Conservation (phyloP, 2,797 vertebrate genomes). For the Myotis findleyi region DNA sequence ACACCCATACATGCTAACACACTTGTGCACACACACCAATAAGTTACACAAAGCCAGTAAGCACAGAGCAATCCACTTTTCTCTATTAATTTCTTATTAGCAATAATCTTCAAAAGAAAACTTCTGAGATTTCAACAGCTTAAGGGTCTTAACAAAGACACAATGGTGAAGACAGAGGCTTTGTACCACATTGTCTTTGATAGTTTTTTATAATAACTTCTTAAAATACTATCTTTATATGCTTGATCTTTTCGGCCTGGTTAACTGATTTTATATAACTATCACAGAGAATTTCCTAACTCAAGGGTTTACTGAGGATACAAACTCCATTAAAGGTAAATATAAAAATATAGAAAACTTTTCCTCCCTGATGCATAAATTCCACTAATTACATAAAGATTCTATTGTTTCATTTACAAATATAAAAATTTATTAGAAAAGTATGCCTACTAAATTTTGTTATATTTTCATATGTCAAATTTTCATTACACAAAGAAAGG, state of each 20-base stretch:
- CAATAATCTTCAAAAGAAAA: conserved; percentile 17
- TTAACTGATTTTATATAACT: conserved; percentile 20
- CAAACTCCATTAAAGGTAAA: conserved; percentile 59
- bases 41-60: conserved; percentile 11
- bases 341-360: conserved; percentile 80
- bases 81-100: conserved; percentile 56
- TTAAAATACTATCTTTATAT: conserved; percentile 39
- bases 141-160: conserved; percentile 15
- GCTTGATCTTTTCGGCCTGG: not conserved
- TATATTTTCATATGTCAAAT: conserved; percentile 58
- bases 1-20: not conserved
- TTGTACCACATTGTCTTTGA: not conserved
- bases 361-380: conserved; percentile 62
- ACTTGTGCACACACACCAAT: not conserved
- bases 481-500: conserved; percentile 60
- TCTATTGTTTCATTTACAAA: conserved; percentile 75
- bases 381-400: conserved; percentile 66
- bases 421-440: conserved; percentile 72
- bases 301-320: conserved; percentile 36
- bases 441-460: conserved; percentile 61
- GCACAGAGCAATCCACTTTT: not conserved
- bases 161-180: not conserved
- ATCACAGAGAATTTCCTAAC: conserved; percentile 23
- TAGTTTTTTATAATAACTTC: not conserved
- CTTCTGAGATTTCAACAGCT: not conserved